Evolutionary conservation across 2,797 vertebrate species (phyloP).

Genomic region (Poeciliopsis infans): DNA sequence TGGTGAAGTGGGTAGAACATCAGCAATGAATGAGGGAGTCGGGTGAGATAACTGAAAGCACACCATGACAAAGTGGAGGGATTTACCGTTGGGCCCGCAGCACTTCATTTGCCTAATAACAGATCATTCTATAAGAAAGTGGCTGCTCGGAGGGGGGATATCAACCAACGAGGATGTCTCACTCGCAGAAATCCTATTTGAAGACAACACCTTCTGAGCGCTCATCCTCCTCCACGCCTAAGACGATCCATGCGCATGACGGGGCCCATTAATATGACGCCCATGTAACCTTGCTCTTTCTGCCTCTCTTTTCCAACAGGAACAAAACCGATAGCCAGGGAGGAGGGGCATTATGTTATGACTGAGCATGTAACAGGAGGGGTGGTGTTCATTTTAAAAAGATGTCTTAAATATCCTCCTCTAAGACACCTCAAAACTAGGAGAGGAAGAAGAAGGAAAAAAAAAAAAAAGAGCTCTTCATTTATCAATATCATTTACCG

Average conservation of each 20-base stretch:
- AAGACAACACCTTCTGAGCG: conserved; percentile 80
- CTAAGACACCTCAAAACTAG: conserved; percentile 50
- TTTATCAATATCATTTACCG: conserved; percentile 21
- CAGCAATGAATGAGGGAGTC: conserved; percentile 67
- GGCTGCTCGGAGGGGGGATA: conserved; percentile 71
- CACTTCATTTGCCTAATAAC: conserved; percentile 85
- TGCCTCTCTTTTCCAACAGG: conserved; percentile 60
- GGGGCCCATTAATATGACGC: conserved; percentile 74
- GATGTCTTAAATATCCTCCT: conserved; percentile 45
- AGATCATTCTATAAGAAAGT: conserved; percentile 80
- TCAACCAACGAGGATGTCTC: conserved; percentile 77
- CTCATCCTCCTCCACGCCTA: conserved; percentile 77
- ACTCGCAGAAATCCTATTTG: conserved; percentile 80
- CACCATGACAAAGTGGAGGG: conserved; percentile 81
- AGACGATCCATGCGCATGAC: conserved; percentile 77
- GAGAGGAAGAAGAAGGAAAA: conserved; percentile 2
- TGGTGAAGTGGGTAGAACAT: conserved; percentile 64
- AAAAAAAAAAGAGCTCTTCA: conserved; percentile 3
- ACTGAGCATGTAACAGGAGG: conserved; percentile 59
- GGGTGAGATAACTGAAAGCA: conserved; percentile 76
- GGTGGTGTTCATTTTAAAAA: conserved; percentile 58
- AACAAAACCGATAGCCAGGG: conserved; percentile 70
- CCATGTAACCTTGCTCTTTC: conserved; percentile 71
- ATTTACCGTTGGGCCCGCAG: conserved; percentile 81
- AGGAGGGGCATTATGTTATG: conserved; percentile 66